Evolutionary conservation across 2,888 invertebrate species (phyloP), one percentile per base, ranked within the genome.

Genomic region (Drosophila subsilvestris): DNA sequence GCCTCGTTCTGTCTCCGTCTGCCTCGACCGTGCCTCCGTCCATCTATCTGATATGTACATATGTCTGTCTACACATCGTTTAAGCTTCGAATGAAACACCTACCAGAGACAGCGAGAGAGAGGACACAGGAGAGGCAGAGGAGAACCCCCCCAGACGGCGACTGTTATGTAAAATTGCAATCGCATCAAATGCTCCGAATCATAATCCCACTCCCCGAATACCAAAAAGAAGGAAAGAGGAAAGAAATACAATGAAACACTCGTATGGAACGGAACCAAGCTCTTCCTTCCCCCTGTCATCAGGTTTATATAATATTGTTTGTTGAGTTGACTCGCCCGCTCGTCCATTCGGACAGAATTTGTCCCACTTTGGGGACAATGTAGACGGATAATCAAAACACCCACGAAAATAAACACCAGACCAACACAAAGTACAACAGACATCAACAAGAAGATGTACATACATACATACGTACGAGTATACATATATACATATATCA

Each of bases 91-190:
- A 86, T 69, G 53, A 62, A 68, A 76, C 79, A 37, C 37, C 37
- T 37, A 37, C 14, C 14, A 55, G 47, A 50, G 25, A 47, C 6
- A 9, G 8, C n/a, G 22, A 44, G 20, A 42, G 61, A 20, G 22
- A 22, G 22, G 44, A 44, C 18, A 42, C 59, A 20, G 50, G 37
- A 57, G 29, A 5, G 51, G 20, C n/a, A 12, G 45, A 37, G 37
- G 12, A 25, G 53, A 20, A 20, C n/a, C 49, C 32, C 27, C 57
- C 62, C 75, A 77, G 88, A 83, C 88, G 65, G 48, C 61, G 86
- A 63, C 80, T 83, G 86, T 80, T 83, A 88, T 88, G 83, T 86
- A 83, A 88, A 83, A 70, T 83, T 83, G 86, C 88, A 83, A 77
- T 74, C 84, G 86, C 84, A 86, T 82, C 83, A 87, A 81, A 84